Evolutionary conservation across 2,888 invertebrate genomes (phyloP).

Genomic region (Polydrusus pterygomalis): DNA sequence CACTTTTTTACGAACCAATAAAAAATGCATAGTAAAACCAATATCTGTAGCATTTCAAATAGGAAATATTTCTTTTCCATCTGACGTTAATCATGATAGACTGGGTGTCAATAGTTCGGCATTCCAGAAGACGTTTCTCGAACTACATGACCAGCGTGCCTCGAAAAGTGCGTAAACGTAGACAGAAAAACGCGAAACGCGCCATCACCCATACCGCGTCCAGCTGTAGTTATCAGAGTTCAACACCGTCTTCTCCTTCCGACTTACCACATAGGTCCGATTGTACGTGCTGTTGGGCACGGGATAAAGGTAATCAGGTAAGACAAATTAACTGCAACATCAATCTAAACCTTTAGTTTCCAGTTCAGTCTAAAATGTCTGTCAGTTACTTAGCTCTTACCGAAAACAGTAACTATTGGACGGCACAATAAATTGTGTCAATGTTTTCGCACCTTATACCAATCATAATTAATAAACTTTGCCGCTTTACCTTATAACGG

Average conservation of each 20-base stretch:
- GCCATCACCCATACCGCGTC: neutral
- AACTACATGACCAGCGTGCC: slow-evolving; percentile 81
- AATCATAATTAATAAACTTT: no score
- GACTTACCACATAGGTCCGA: slow-evolving; percentile 61
- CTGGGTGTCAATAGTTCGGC: slow-evolving; percentile 85
- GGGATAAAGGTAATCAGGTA: slow-evolving; percentile 59
- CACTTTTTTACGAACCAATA: no score
- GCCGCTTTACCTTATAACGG: no score
- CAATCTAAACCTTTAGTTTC: no score
- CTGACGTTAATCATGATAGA: slow-evolving; percentile 77
- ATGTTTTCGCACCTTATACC: no score
- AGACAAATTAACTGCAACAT: neutral
- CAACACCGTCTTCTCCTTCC: slow-evolving; percentile 46
- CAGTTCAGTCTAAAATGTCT: no score
- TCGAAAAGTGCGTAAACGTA: slow-evolving; percentile 77
- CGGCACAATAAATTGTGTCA: no score
- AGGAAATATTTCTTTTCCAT: no score
- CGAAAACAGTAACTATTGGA: no score
- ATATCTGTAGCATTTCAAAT: no score
- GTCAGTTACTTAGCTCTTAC: no score
- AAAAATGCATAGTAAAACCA: no score
- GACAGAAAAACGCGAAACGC: slow-evolving; percentile 65
- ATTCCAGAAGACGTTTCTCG: slow-evolving; percentile 81
- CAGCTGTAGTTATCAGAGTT: slow-evolving; percentile 48
- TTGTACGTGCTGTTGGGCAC: slow-evolving; percentile 71